A percentile compares a stretch with the other conserved stretches of the same genome.
phyloP scores from a whole-genome alignment of 2,797 vertebrate species.

The Menidia menidia region DNA sequence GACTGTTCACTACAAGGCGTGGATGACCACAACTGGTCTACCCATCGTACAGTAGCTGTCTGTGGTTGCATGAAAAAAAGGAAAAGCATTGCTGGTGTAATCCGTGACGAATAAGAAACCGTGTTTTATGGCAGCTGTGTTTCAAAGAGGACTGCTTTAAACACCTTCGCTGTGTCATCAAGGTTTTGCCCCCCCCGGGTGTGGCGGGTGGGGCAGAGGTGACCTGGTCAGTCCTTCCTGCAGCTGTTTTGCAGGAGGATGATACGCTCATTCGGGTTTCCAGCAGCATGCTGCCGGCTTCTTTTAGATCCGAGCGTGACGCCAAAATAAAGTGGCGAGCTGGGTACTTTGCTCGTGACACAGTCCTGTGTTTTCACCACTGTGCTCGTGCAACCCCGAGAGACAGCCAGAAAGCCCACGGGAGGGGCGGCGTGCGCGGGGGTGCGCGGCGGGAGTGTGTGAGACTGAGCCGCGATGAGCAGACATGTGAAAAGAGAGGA shows the following conservation, averaged over 20 bases:
- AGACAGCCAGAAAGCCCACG: slow-evolving; percentile 29
- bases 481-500: slow-evolving; percentile 39
- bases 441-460: slow-evolving; percentile 15
- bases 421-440: slow-evolving; percentile 18
- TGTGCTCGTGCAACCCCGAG: slow-evolving; percentile 28
- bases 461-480: slow-evolving; percentile 33
- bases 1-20: slow-evolving; percentile 19
- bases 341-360: slow-evolving; percentile 49
- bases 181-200: slow-evolving; percentile 38
- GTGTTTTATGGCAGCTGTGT: neutral
- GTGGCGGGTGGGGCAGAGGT: slow-evolving; percentile 44
- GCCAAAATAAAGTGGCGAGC: slow-evolving; percentile 52
- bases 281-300: slow-evolving; percentile 45
- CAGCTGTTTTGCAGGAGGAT: slow-evolving; percentile 57
- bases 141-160: neutral
- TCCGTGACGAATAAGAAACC: slow-evolving; percentile 19
- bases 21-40: slow-evolving; percentile 30
- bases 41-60: neutral
- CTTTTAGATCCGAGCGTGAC: slow-evolving; percentile 51
- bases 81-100: slow-evolving; percentile 17
- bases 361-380: slow-evolving; percentile 33
- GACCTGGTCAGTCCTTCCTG: slow-evolving; percentile 47
- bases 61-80: neutral
- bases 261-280: slow-evolving; percentile 49
- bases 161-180: neutral